A percentile compares a stretch with the other conserved stretches of the same genome.
These are phyloP conservation scores for Holothuria scabra DNA, from an alignment of 53 echinoderm and acorn worm species.

Conservation along the genomic window DNA sequence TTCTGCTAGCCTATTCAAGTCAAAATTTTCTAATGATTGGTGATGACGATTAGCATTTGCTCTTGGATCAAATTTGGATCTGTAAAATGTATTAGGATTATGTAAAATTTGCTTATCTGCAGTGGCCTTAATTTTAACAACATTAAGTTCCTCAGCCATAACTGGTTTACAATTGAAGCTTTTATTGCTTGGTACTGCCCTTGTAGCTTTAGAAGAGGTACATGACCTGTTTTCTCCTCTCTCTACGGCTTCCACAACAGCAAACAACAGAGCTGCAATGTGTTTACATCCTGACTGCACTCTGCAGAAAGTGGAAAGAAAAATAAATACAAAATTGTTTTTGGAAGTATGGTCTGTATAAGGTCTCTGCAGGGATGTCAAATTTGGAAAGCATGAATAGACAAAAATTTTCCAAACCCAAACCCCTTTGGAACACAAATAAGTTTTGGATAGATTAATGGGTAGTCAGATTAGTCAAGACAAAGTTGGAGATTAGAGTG, in stretches of 20 bases:
- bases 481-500: too few species aligned
- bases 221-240: background rate
- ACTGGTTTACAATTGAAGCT: background rate
- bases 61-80: conserved; percentile 60
- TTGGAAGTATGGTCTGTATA: too few species aligned
- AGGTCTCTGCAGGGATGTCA: too few species aligned
- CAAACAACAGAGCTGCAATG: background rate
- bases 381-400: too few species aligned
- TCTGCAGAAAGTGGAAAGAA: background rate
- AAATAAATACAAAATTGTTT: too few species aligned
- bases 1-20: conserved; percentile 59
- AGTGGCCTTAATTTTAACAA: conserved; percentile 42
- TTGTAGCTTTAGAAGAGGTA: conserved; percentile 42
- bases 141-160: conserved; percentile 42
- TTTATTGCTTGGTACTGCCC: conserved; percentile 40
- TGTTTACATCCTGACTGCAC: conserved; percentile 15
- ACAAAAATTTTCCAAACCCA: too few species aligned
- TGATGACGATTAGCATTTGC: conserved; percentile 15
- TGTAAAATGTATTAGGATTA: conserved; percentile 28
- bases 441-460: too few species aligned
- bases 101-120: background rate
- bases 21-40: conserved; percentile 43
- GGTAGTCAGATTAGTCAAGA: too few species aligned
- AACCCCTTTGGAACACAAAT: too few species aligned
- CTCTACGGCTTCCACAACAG: background rate